Percentiles rank a stretch among this genome's conserved stretches.
Evolutionary conservation across 2,888 invertebrate species (phyloP).

Genomic region (Lochmaea crataegi): DNA sequence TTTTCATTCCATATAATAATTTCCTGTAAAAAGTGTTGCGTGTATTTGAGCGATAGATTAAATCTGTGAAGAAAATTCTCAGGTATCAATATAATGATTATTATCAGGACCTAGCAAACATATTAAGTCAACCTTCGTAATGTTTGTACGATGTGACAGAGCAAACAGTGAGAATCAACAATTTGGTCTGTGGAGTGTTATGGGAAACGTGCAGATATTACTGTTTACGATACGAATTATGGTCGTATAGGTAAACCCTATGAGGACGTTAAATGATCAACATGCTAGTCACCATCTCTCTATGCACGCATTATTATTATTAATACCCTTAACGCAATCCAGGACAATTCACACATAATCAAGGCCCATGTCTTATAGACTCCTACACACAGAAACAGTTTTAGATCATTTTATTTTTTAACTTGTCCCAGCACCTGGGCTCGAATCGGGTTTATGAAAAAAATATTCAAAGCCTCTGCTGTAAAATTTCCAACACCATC

Average conservation of each 20-base stretch:
- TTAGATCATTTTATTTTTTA: not conserved
- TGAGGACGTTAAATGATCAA: constrained; percentile 58
- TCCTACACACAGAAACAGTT: constrained; percentile 4
- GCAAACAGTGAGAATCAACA: constrained; percentile 60
- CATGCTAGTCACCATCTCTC: constrained; percentile 52
- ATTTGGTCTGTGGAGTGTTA: constrained; percentile 53
- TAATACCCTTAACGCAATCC: constrained; percentile 47
- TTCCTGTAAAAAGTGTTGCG: too few relatives aligned
- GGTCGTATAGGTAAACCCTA: constrained; percentile 58
- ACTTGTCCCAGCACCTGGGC: too few relatives aligned
- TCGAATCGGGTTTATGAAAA: too few relatives aligned
- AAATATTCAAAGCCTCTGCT: too few relatives aligned
- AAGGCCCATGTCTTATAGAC: constrained; percentile 10
- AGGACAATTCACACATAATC: constrained; percentile 47
- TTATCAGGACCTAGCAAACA: constrained; percentile 51
- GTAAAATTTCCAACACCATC: too few relatives aligned
- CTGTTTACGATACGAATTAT: constrained; percentile 58
- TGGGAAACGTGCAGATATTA: constrained; percentile 54
- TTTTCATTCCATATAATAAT: too few relatives aligned
- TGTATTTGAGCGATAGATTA: not conserved
- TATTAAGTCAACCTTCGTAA: constrained; percentile 52
- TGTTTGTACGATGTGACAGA: constrained; percentile 57
- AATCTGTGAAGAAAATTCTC: constrained; percentile 19
- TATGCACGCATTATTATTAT: constrained; percentile 49
- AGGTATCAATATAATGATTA: constrained; percentile 48